Percentiles rank a stretch among this genome's conserved stretches.
phyloP scores from a whole-genome alignment of 2,113 vertebrate species.

The Apodemus speciosus region DNA sequence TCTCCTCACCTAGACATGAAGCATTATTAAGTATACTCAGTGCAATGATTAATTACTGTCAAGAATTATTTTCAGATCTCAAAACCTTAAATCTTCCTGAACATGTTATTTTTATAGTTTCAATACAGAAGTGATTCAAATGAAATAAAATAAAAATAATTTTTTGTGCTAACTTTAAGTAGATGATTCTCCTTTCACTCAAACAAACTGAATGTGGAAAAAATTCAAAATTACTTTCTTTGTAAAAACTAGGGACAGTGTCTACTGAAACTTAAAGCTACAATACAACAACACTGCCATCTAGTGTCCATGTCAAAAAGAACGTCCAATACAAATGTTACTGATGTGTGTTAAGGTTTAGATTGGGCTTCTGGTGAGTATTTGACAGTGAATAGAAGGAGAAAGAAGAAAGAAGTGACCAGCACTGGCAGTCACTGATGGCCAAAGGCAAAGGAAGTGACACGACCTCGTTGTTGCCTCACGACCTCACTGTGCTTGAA shows the following conservation, averaged over 20 bases:
- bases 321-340: background rate
- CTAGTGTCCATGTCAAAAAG: constrained; percentile 76
- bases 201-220: constrained; percentile 26
- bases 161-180: constrained; percentile 30
- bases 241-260: background rate
- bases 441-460: background rate
- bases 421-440: background rate
- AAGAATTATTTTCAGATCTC: constrained; percentile 68
- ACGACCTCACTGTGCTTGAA: constrained; percentile 28
- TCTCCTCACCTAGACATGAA: constrained; percentile 64
- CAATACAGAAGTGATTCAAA: constrained; percentile 40
- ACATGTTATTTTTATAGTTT: constrained; percentile 60
- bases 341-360: background rate
- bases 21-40: constrained; percentile 56
- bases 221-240: background rate
- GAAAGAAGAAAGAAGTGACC: constrained; percentile 16
- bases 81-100: constrained; percentile 68
- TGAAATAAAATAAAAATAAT: constrained; percentile 26
- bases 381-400: background rate
- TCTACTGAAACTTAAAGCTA: background rate
- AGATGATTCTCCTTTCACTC: constrained; percentile 20
- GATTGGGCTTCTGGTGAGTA: background rate
- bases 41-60: constrained; percentile 65
- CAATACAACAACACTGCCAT: constrained; percentile 79
- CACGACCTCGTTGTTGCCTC: background rate